Evolutionary conservation across 30 jellyfish, hydroid and myxozoan genomes (phyloP).

Genomic region (Hydractinia echinata): DNA sequence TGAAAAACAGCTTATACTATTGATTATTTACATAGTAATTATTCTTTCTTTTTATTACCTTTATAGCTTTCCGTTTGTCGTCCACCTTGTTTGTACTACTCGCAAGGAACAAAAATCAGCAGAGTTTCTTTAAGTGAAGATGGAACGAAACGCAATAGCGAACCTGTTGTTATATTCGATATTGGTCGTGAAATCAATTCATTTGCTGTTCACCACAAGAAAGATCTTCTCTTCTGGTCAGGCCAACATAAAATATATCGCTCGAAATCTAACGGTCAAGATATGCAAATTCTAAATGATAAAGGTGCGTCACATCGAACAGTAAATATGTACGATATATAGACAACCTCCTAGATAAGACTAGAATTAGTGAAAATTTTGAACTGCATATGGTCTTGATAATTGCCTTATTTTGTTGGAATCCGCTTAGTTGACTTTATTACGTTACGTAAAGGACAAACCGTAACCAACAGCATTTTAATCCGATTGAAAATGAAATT

Average conservation of each 20-base stretch:
- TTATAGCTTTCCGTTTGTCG: neutral
- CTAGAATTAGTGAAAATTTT: neutral
- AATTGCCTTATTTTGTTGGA: too few relatives aligned
- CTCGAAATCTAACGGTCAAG: neutral
- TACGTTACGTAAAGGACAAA: too few relatives aligned
- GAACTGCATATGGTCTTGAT: too few relatives aligned
- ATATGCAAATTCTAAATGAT: neutral
- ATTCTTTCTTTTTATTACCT: neutral
- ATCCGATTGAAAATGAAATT: too few relatives aligned
- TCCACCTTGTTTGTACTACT: conserved; percentile 4
- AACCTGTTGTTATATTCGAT: neutral
- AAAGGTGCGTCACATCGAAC: neutral
- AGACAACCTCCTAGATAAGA: neutral
- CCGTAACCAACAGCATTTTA: too few relatives aligned
- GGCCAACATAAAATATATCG: neutral
- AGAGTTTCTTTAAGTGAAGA: neutral
- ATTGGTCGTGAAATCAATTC: neutral
- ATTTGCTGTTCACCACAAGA: neutral
- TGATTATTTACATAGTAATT: neutral
- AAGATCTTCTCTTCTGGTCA: neutral
- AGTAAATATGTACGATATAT: neutral
- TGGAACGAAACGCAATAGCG: neutral
- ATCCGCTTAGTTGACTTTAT: too few relatives aligned
- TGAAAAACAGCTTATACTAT: neutral
- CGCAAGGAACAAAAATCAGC: neutral